phyloP scores from a whole-genome alignment of 2,113 vertebrate species.

The Planiliza haematocheilus region DNA sequence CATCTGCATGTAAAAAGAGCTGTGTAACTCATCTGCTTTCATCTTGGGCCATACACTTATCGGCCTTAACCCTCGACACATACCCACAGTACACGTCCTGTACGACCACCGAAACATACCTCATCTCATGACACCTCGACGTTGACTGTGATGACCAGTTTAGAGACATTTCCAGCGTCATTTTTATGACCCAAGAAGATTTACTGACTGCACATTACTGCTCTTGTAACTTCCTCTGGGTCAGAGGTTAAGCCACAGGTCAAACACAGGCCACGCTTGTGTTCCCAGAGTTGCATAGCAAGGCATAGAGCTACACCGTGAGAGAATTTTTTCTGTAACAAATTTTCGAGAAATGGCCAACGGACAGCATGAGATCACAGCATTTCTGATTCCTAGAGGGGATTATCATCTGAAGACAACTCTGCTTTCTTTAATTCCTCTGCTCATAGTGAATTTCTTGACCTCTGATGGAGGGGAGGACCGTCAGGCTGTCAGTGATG shows the following conservation, averaged over 20 bases:
- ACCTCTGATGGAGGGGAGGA: conserved; percentile 17
- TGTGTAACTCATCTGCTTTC: too few relatives aligned
- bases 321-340: conserved; percentile 13
- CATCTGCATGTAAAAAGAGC: too few relatives aligned
- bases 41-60: too few relatives aligned
- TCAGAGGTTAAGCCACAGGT: conserved; percentile 56
- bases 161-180: not conserved
- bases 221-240: conserved; percentile 62
- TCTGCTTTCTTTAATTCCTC: conserved; percentile 38
- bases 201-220: conserved; percentile 31
- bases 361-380: conserved; percentile 40
- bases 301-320: not conserved
- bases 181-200: conserved; percentile 33
- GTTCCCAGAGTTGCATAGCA: conserved; percentile 20
- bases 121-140: conserved; percentile 5
- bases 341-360: conserved; percentile 4
- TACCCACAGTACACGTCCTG: not conserved
- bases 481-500: conserved; percentile 21
- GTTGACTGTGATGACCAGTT: not conserved
- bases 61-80: not conserved
- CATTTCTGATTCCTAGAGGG: conserved; percentile 13
- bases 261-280: conserved; percentile 22
- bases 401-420: conserved; percentile 49
- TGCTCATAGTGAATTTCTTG: conserved; percentile 35
- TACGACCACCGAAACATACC: not conserved